phyloP scores from a whole-genome alignment of 2,888 invertebrate genomes.

The Calephelis perditalis region DNA sequence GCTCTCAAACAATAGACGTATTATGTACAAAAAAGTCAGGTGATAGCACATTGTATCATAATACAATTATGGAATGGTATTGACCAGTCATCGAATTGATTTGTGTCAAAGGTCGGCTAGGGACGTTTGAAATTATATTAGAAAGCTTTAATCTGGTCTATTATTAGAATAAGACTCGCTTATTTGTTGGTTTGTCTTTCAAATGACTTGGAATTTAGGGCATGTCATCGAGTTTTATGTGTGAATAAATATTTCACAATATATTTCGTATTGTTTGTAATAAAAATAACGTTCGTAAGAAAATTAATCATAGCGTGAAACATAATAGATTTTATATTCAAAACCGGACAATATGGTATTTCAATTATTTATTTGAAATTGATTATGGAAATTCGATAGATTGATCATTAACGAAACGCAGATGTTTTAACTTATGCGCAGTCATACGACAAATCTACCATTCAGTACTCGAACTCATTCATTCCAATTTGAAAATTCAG shows the following conservation, averaged over 20 bases:
- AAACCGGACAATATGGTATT: neutral
- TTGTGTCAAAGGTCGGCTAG: slow-evolving; percentile 46
- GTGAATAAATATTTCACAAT: slow-evolving; percentile 5
- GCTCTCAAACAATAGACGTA: slow-evolving; percentile 67
- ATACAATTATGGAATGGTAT: slow-evolving; percentile 47
- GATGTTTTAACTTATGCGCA: slow-evolving; percentile 32
- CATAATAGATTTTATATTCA: slow-evolving; percentile 6
- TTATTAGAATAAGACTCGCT: slow-evolving; percentile 36
- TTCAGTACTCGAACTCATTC: slow-evolving; percentile 34
- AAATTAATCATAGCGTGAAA: slow-evolving; percentile 2
- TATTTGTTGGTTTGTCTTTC: slow-evolving; percentile 37
- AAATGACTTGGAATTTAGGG: slow-evolving; percentile 34
- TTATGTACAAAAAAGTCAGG: slow-evolving; percentile 55
- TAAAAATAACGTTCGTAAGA: neutral
- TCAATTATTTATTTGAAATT: slow-evolving; percentile 11
- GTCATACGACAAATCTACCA: slow-evolving; percentile 46
- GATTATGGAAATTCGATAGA: slow-evolving; percentile 12
- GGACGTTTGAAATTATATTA: slow-evolving; percentile 37
- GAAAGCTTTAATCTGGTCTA: slow-evolving; percentile 58
- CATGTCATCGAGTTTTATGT: slow-evolving; percentile 12
- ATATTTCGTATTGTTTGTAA: slow-evolving; percentile 1
- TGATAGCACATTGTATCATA: slow-evolving; percentile 53
- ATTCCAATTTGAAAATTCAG: slow-evolving; percentile 54
- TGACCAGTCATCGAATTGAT: slow-evolving; percentile 58
- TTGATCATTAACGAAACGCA: slow-evolving; percentile 14